Conservation (phyloP, 2,888 invertebrate species). For the Calameuta pallipes region DNA sequence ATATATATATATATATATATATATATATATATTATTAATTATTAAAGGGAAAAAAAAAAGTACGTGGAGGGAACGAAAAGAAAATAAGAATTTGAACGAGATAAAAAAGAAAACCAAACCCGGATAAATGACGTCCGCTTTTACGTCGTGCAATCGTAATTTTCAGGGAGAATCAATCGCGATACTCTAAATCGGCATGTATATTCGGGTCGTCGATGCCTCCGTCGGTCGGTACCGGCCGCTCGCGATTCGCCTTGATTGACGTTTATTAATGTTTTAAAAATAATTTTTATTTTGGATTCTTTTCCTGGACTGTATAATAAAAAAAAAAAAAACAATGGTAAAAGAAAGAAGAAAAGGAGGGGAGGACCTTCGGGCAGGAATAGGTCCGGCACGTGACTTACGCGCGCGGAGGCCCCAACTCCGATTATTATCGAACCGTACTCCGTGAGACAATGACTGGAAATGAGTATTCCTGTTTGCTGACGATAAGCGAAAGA, state of each 20-base stretch:
- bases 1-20: conserved; percentile 12
- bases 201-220: conserved; percentile 21
- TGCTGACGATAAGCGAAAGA: conserved; percentile 39
- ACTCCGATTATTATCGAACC: conserved; percentile 23
- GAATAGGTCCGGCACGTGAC: background rate
- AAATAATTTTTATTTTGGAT: background rate
- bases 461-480: conserved; percentile 61
- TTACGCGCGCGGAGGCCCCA: background rate
- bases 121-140: conserved; percentile 30
- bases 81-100: background rate
- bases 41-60: background rate
- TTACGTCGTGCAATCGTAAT: conserved; percentile 41
- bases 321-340: background rate
- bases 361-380: background rate
- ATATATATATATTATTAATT: conserved; percentile 13
- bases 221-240: conserved; percentile 7
- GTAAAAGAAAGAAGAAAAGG: background rate
- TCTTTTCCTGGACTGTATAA: background rate
- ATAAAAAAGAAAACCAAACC: background rate
- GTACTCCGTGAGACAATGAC: conserved; percentile 54
- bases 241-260: background rate
- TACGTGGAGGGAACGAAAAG: background rate
- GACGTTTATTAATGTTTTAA: background rate
- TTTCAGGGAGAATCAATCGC: conserved; percentile 13
- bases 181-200: conserved; percentile 14